phyloP scores from a whole-genome alignment of 1,140 invertebrate species.

The Meloidogyne floridensis region DNA sequence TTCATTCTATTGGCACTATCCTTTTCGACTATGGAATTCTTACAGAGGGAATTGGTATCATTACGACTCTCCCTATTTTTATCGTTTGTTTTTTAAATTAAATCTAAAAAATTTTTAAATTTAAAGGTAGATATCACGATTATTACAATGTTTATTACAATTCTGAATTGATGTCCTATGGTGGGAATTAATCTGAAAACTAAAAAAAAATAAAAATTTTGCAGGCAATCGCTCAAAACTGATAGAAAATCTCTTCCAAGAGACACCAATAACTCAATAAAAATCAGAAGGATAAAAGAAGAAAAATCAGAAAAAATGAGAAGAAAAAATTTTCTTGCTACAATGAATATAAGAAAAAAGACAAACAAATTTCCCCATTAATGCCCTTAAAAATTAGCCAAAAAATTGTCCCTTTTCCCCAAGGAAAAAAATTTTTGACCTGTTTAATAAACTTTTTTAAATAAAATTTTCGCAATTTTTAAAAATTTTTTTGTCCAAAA shows the following conservation, averaged over 20 bases:
- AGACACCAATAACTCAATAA: conserved; percentile 20
- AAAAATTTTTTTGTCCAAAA: no score
- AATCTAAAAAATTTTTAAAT: background rate
- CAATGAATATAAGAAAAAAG: no score
- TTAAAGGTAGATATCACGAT: conserved; percentile 27
- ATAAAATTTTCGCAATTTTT: no score
- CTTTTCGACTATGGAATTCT: conserved; percentile 17
- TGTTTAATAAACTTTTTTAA: no score
- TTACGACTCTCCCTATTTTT: conserved; percentile 27
- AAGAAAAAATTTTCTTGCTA: background rate
- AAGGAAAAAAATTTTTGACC: no score
- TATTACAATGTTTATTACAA: conserved; percentile 27
- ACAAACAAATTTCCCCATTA: no score
- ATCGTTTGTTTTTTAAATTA: background rate
- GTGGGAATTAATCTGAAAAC: background rate
- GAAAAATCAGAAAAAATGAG: background rate
- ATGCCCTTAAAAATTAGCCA: no score
- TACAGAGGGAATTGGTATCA: conserved; percentile 24
- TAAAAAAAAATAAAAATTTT: background rate
- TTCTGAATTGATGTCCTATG: conserved; percentile 23
- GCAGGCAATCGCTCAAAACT: conserved; percentile 25
- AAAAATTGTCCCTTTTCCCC: no score
- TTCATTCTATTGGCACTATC: conserved; percentile 31
- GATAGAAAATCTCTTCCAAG: conserved; percentile 27
- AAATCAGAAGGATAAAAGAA: background rate